A percentile compares a stretch with the other conserved stretches of the same genome.
Evolutionary conservation across 2,113 vertebrate species (phyloP).

Genomic region (Nannobrachium achirus): DNA sequence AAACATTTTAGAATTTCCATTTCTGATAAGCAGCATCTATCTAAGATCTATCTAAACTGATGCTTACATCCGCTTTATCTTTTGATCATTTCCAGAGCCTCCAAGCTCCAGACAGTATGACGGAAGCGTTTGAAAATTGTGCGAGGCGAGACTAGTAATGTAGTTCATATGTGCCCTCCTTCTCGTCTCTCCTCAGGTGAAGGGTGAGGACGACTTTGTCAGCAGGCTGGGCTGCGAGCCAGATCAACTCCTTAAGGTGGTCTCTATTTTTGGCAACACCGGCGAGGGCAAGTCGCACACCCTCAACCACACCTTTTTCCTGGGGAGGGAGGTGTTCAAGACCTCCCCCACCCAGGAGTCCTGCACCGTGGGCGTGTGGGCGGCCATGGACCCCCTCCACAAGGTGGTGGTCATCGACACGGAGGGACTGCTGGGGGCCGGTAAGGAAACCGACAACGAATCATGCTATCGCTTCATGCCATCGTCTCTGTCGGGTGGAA

Average conservation of each 20-base stretch:
- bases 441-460: conserved; percentile 36
- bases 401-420: conserved; percentile 94
- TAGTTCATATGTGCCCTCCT: too few species aligned
- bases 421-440: conserved; percentile 93
- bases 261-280: conserved; percentile 98
- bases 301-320: conserved; percentile 97
- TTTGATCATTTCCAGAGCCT: too few species aligned
- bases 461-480: too few species aligned
- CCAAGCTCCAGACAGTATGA: too few species aligned
- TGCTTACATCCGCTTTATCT: too few species aligned
- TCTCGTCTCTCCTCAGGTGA: conserved; percentile 81
- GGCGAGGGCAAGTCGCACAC: conserved; percentile 99
- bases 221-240: conserved; percentile 87
- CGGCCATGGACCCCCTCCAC: conserved; percentile 92
- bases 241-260: conserved; percentile 95
- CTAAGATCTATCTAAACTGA: too few species aligned
- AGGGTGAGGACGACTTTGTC: conserved; percentile 92
- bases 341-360: conserved; percentile 97
- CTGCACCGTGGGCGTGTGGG: conserved; percentile 97
- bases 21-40: too few species aligned
- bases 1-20: too few species aligned
- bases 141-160: too few species aligned
- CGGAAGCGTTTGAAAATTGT: too few species aligned
- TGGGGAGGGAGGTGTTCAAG: conserved; percentile 95
- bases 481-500: too few species aligned